Evolutionary conservation across 2,797 vertebrate genomes (phyloP).

Genomic region (Onychomys arenicola): DNA sequence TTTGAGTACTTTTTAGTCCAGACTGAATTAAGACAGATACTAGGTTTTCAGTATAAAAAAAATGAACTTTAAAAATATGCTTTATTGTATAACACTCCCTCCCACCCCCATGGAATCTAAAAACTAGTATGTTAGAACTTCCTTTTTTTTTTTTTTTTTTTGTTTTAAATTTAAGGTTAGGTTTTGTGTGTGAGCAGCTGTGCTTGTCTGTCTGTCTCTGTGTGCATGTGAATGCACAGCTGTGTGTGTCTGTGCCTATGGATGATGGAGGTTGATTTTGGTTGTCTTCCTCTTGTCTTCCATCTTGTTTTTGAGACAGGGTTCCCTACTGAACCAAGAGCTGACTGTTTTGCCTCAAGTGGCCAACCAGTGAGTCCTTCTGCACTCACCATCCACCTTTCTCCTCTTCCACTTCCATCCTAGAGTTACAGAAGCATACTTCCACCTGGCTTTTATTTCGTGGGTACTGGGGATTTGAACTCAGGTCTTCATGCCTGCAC

Average conservation of each 20-base stretch:
- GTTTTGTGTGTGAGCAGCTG: not conserved
- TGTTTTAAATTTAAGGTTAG: not conserved
- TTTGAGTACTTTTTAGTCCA: conserved; percentile 41
- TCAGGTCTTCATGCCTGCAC: not conserved
- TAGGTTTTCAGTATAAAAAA: conserved; percentile 43
- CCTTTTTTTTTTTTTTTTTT: not conserved
- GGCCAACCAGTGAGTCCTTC: not conserved
- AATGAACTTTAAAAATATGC: conserved; percentile 50
- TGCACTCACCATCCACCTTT: not conserved
- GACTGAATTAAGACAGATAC: conserved; percentile 32
- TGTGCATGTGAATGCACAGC: not conserved
- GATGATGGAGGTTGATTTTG: not conserved
- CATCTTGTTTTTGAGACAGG: not conserved
- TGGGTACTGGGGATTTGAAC: not conserved
- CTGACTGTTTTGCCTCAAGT: not conserved
- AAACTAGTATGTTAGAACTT: conserved; percentile 33
- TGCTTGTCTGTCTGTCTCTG: not conserved
- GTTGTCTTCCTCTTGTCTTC: not conserved
- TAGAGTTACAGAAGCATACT: not conserved
- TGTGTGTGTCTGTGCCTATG: not conserved
- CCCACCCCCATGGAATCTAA: not conserved
- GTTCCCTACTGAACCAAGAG: not conserved
- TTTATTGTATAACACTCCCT: conserved; percentile 12
- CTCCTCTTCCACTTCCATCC: too few relatives aligned
- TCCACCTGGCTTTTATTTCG: not conserved